Percentiles rank a stretch among this genome's conserved stretches.
Conservation (phyloP, 2,113 vertebrate genomes). For the Xenus cinereus region DNA sequence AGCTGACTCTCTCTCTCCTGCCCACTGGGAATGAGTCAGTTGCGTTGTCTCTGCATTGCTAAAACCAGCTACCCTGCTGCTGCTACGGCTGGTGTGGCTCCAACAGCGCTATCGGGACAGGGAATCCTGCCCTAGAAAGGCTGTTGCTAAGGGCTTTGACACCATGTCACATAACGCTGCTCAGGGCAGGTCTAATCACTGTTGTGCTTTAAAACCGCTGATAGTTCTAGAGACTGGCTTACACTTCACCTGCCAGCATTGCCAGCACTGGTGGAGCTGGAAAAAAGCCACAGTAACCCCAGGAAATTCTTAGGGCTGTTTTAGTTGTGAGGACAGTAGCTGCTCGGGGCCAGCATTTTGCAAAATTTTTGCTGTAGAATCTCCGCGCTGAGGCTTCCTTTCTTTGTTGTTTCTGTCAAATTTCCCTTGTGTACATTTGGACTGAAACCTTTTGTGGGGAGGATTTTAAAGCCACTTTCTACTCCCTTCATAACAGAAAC, state of each 20-base stretch:
- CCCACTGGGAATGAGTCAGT: not conserved
- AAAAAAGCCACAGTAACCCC: not conserved
- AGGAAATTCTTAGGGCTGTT: not conserved
- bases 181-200: conserved; percentile 2
- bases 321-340: not conserved
- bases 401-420: not conserved
- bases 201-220: not conserved
- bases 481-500: not conserved
- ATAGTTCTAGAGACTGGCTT: conserved; percentile 7
- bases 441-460: not conserved
- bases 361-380: not conserved
- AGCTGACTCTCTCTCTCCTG: not conserved
- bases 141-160: conserved; percentile 28
- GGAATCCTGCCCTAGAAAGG: not conserved
- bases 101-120: not conserved
- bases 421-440: not conserved
- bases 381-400: not conserved
- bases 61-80: not conserved
- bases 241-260: not conserved
- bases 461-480: not conserved
- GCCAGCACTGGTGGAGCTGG: not conserved
- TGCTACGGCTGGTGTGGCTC: not conserved
- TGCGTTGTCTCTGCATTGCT: not conserved
- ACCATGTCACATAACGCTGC: not conserved
- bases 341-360: not conserved